These are phyloP conservation scores for Yponomeuta malinellus DNA, from an alignment of 2,888 invertebrate genomes.

Conservation along the genomic window DNA sequence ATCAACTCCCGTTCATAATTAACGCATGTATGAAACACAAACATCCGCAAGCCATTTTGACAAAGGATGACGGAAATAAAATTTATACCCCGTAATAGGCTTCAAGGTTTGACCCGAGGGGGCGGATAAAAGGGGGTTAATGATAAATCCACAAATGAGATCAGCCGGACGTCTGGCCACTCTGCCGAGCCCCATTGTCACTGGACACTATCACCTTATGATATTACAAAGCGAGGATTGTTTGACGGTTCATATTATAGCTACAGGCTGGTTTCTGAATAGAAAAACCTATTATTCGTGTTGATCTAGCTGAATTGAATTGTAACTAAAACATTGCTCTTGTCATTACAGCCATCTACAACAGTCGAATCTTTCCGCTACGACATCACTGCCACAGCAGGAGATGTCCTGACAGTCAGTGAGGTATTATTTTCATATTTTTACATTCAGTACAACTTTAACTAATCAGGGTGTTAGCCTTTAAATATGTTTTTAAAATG, in stretches of 20 bases:
- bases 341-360: not conserved
- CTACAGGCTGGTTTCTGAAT: conserved; percentile 41
- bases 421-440: too few species aligned
- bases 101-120: conserved; percentile 46
- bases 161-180: conserved; percentile 72
- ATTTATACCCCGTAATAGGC: conserved; percentile 71
- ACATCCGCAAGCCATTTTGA: conserved; percentile 54
- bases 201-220: conserved; percentile 66
- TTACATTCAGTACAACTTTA: too few species aligned
- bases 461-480: not conserved
- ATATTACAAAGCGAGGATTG: conserved; percentile 54
- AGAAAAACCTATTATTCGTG: not conserved
- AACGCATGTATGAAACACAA: conserved; percentile 52
- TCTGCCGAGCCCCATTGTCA: conserved; percentile 65
- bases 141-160: conserved; percentile 76
- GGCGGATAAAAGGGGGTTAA: conserved; percentile 73
- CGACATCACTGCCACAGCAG: too few species aligned
- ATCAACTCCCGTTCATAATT: conserved; percentile 20
- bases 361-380: too few species aligned
- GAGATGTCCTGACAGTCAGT: too few species aligned
- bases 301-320: too few species aligned
- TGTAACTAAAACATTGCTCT: not conserved
- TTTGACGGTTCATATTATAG: conserved; percentile 34
- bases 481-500: too few species aligned
- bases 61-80: conserved; percentile 61